These are phyloP conservation scores for Phymorhynchus buccinoides DNA, from an alignment of 1,140 invertebrate genomes.

Conservation along the genomic window DNA sequence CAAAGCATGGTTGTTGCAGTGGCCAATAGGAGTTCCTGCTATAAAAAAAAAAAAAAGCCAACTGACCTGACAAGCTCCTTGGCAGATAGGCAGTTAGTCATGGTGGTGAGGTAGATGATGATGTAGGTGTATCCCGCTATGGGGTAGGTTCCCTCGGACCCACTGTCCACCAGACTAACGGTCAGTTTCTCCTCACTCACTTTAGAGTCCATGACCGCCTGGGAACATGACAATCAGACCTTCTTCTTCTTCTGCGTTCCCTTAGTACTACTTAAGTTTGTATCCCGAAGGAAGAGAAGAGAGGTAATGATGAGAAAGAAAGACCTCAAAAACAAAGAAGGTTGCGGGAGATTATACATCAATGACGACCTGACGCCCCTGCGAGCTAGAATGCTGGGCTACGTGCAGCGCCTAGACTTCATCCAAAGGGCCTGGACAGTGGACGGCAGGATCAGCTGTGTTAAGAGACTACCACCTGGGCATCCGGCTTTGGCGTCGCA, in stretches of 20 bases:
- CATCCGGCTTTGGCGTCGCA: no score
- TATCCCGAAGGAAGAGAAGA: no score
- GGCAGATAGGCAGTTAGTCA: constrained; percentile 53
- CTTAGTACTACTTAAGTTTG: no score
- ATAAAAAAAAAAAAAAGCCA: neutral
- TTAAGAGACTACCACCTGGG: no score
- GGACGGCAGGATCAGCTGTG: no score
- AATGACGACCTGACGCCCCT: neutral
- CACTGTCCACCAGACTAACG: constrained; percentile 43
- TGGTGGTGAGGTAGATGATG: constrained; percentile 52
- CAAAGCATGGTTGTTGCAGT: no score
- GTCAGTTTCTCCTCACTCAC: constrained; percentile 38
- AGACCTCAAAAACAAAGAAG: neutral
- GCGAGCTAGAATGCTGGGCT: no score
- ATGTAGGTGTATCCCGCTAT: constrained; percentile 62
- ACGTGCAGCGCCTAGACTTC: no score
- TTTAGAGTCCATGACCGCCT: constrained; percentile 41
- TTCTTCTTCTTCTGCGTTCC: no score
- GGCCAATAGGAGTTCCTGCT: neutral
- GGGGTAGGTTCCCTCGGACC: constrained; percentile 52
- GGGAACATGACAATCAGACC: neutral
- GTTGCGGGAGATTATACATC: neutral
- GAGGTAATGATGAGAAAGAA: no score
- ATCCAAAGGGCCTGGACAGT: no score
- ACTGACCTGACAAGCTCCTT: constrained; percentile 61